Evolutionary conservation across 2,797 vertebrate genomes (phyloP).

Genomic region (Phoebastria nigripes): DNA sequence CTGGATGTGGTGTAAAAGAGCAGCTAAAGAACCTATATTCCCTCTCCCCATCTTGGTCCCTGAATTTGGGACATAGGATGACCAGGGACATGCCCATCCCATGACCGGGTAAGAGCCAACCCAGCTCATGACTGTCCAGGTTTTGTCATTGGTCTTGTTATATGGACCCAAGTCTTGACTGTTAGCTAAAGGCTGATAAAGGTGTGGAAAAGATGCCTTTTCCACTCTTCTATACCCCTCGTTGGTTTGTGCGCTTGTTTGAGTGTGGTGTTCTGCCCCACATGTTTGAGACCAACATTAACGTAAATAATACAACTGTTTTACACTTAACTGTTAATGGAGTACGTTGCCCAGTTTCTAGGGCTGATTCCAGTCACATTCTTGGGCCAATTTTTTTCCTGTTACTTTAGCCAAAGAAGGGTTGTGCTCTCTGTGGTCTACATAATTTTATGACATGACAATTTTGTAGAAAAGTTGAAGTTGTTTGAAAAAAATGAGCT

Average conservation of each 20-base stretch:
- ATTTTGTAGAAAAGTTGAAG: background rate
- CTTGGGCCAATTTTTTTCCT: background rate
- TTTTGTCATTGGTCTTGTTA: background rate
- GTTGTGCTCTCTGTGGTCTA: background rate
- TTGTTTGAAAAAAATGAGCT: background rate
- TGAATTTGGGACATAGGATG: background rate
- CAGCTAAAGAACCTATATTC: background rate
- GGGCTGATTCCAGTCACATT: background rate
- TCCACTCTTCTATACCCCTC: background rate
- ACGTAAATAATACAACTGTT: background rate
- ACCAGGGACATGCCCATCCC: background rate
- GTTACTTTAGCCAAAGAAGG: background rate
- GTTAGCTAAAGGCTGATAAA: background rate
- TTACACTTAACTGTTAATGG: background rate
- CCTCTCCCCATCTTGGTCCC: background rate
- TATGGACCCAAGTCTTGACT: background rate
- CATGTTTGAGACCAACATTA: background rate
- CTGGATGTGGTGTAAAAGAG: background rate
- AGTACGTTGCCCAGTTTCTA: background rate
- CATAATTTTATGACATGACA: background rate
- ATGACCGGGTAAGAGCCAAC: background rate
- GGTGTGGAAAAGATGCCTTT: background rate
- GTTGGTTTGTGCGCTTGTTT: background rate
- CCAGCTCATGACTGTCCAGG: background rate
- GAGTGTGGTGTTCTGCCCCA: background rate